These are phyloP conservation scores for Ctenicera cuprea DNA, from an alignment of 2,888 invertebrate species.

Conservation along the genomic window DNA sequence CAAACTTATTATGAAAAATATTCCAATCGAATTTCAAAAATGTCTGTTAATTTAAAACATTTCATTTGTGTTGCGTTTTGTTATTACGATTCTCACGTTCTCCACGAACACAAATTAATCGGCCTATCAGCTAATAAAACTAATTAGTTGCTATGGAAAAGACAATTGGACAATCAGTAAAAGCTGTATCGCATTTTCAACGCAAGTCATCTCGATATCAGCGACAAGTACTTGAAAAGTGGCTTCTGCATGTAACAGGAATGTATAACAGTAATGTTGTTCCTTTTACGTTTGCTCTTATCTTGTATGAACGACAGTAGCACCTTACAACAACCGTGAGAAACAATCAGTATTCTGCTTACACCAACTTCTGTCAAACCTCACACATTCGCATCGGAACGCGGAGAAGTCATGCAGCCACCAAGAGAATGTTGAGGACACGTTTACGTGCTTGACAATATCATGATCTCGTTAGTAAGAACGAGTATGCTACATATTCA, in stretches of 20 bases:
- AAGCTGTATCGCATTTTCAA: conserved; percentile 20
- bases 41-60: too few species aligned
- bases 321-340: conserved; percentile 44
- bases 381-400: conserved; percentile 38
- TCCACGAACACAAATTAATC: too few species aligned
- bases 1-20: too few species aligned
- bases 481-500: background rate
- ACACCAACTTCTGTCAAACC: conserved; percentile 43
- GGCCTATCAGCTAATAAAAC: background rate
- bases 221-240: conserved; percentile 38
- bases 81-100: too few species aligned
- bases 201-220: conserved; percentile 29
- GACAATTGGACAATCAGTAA: conserved; percentile 10
- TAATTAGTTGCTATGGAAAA: background rate
- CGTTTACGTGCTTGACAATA: conserved; percentile 11
- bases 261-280: conserved; percentile 35
- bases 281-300: conserved; percentile 34
- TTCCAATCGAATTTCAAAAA: too few species aligned
- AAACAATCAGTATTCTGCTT: conserved; percentile 45
- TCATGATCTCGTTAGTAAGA: background rate
- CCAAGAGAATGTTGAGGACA: conserved; percentile 19
- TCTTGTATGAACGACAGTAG: conserved; percentile 41
- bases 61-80: too few species aligned
- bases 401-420: conserved; percentile 23
- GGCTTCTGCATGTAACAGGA: conserved; percentile 34